Conservation (phyloP, 2,113 vertebrate species). For the Larimichthys polyactis region DNA sequence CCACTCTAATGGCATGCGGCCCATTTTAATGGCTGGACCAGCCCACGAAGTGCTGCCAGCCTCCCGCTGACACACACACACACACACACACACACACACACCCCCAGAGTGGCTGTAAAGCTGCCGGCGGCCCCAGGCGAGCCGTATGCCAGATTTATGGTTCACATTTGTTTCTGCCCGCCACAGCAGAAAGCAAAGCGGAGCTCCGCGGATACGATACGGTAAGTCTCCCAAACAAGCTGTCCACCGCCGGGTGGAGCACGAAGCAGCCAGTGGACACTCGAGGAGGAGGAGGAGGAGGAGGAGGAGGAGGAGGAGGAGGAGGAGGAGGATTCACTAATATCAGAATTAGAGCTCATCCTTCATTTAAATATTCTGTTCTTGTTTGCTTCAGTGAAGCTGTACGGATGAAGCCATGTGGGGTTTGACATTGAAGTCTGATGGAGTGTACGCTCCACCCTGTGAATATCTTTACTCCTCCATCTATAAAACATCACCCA, state of each 20-base stretch:
- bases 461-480: background rate
- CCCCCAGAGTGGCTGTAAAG: conserved; percentile 64
- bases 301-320: background rate
- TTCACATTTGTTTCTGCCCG: conserved; percentile 66
- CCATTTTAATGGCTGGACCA: conserved; percentile 71
- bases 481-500: background rate
- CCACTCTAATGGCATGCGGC: conserved; percentile 74
- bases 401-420: no score
- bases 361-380: no score
- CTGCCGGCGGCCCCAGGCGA: conserved; percentile 49
- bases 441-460: background rate
- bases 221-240: conserved; percentile 58
- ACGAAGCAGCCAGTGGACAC: background rate
- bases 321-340: no score
- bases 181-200: conserved; percentile 55
- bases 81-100: no score
- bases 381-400: no score
- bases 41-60: conserved; percentile 37
- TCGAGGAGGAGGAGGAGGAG: background rate
- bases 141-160: conserved; percentile 72
- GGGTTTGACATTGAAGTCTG: background rate
- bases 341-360: no score
- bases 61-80: background rate
- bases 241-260: conserved; percentile 16
- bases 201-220: conserved; percentile 9